These are phyloP conservation scores for Casuarius casuarius DNA, from an alignment of 2,113 vertebrate genomes.

Conservation along the genomic window DNA sequence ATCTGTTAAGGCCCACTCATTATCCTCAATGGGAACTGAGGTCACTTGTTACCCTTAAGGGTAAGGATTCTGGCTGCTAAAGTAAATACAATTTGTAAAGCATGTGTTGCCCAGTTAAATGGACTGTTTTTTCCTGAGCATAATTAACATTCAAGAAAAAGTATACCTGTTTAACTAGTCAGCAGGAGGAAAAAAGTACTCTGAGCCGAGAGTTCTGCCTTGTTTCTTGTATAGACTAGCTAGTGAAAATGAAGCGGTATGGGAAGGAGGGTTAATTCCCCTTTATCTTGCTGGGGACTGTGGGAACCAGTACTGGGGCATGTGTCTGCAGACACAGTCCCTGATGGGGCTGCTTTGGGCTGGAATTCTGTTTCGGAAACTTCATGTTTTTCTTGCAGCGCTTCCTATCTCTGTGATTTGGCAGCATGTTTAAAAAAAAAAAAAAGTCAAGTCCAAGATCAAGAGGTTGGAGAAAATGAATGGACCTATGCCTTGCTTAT, in stretches of 20 bases:
- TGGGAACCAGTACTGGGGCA: neutral
- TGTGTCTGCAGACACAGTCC: neutral
- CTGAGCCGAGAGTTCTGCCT: neutral
- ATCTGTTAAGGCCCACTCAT: neutral
- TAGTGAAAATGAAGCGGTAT: neutral
- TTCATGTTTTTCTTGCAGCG: neutral
- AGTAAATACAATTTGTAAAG: neutral
- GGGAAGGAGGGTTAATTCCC: neutral
- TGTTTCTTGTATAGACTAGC: neutral
- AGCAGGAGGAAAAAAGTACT: neutral
- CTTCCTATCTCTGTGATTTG: neutral
- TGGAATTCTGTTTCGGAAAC: neutral
- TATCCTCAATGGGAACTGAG: neutral
- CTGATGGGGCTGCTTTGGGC: neutral
- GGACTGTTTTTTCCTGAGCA: neutral
- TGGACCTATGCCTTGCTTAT: neutral
- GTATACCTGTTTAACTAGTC: neutral
- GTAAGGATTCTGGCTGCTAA: neutral
- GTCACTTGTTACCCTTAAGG: accelerated
- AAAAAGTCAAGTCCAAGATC: neutral
- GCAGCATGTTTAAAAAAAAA: too few relatives aligned
- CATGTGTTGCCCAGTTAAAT: neutral
- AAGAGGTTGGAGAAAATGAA: neutral
- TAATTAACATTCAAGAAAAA: neutral
- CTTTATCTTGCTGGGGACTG: neutral